phyloP scores from a whole-genome alignment of 92 coral and sea anemone species.

The Epizoanthus stellaris region DNA sequence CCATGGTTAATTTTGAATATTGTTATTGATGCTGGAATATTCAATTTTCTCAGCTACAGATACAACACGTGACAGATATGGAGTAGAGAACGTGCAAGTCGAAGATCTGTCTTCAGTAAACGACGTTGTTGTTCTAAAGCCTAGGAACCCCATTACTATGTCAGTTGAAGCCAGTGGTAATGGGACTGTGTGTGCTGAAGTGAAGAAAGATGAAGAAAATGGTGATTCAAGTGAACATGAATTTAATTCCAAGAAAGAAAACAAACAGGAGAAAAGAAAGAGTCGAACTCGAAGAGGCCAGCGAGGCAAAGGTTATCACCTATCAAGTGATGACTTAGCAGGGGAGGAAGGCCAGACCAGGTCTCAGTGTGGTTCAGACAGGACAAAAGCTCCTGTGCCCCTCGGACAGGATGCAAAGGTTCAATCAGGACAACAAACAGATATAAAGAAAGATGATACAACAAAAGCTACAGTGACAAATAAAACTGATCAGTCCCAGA shows the following conservation, averaged over 20 bases:
- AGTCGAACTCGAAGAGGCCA: slow-evolving; percentile 21
- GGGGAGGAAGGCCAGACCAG: not conserved
- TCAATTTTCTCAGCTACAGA: too few relatives aligned
- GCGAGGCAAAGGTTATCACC: not conserved
- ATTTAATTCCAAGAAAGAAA: not conserved
- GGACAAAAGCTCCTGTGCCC: not conserved
- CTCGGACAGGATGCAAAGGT: too few relatives aligned
- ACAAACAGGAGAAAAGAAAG: slow-evolving; percentile 22
- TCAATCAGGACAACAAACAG: not conserved
- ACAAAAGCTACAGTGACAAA: not conserved
- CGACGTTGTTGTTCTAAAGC: not conserved
- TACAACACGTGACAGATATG: too few relatives aligned
- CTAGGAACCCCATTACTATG: not conserved
- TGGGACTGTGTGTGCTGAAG: not conserved
- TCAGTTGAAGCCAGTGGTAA: not conserved
- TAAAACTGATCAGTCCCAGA: not conserved
- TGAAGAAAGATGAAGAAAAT: not conserved
- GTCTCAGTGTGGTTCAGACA: not conserved
- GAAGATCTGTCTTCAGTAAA: not conserved
- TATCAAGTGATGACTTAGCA: not conserved
- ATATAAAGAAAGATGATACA: not conserved
- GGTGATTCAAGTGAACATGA: not conserved
- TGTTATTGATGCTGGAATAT: too few relatives aligned
- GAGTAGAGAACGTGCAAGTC: too few relatives aligned
- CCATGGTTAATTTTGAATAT: too few relatives aligned